Percentiles rank a stretch among this genome's conserved stretches.
Evolutionary conservation across 2,888 invertebrate genomes (phyloP).

Genomic region (Meta bourneti): DNA sequence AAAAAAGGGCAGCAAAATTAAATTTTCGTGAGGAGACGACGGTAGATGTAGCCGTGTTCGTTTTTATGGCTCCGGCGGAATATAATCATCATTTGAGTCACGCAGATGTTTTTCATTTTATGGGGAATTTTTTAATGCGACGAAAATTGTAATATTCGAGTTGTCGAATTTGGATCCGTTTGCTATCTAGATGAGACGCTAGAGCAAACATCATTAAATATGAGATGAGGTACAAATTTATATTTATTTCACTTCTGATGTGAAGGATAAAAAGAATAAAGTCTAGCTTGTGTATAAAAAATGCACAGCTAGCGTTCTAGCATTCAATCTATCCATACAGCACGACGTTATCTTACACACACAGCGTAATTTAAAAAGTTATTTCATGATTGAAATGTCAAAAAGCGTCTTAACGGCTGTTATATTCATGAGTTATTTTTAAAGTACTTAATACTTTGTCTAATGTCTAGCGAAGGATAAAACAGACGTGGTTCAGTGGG

Average conservation of each 20-base stretch:
- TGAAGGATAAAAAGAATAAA: neutral
- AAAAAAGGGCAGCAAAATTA: neutral
- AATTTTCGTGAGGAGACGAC: neutral
- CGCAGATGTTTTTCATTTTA: neutral
- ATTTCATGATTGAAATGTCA: too few relatives aligned
- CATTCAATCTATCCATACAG: too few relatives aligned
- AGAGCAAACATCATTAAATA: neutral
- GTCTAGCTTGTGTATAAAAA: too few relatives aligned
- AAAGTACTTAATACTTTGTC: too few relatives aligned
- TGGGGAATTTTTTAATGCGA: neutral
- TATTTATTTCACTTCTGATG: neutral
- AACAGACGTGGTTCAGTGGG: too few relatives aligned
- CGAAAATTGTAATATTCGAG: neutral
- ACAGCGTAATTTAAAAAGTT: too few relatives aligned
- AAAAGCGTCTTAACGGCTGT: too few relatives aligned
- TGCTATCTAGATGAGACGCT: neutral
- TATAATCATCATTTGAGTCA: neutral
- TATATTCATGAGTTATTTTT: too few relatives aligned
- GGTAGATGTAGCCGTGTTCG: neutral
- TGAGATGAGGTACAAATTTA: neutral
- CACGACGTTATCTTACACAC: too few relatives aligned
- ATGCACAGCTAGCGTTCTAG: too few relatives aligned
- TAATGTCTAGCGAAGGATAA: too few relatives aligned
- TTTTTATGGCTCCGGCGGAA: neutral
- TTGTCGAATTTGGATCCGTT: neutral